Conservation (phyloP, 2,888 invertebrate species). For the Acanthoscelides obtectus region DNA sequence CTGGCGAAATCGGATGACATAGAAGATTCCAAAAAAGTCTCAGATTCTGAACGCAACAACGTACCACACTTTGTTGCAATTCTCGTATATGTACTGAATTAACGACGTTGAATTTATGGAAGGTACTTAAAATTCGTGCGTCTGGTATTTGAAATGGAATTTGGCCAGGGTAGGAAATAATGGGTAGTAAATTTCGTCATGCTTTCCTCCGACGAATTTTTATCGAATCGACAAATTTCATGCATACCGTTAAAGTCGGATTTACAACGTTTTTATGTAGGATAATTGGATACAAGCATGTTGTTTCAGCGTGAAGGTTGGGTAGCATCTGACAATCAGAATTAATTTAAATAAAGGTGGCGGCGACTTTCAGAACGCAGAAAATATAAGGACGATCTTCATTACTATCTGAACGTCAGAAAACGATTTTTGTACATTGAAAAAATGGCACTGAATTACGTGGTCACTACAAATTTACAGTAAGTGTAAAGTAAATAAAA, state of each 20-base stretch:
- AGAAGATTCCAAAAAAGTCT: not conserved
- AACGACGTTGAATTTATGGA: not conserved
- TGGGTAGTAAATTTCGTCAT: not conserved
- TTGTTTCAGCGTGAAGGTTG: not conserved
- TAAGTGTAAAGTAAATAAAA: no score
- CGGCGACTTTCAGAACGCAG: not conserved
- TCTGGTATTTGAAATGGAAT: not conserved
- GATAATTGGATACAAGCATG: not conserved
- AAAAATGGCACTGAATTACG: not conserved
- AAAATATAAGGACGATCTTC: not conserved
- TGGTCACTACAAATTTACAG: no score
- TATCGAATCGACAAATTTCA: not conserved
- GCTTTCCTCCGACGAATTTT: not conserved
- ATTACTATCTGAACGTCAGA: not conserved
- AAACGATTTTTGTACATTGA: not conserved
- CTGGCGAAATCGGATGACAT: no score
- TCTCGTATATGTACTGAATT: not conserved
- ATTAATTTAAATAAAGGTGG: not conserved
- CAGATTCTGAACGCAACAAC: not conserved
- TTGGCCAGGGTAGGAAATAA: not conserved
- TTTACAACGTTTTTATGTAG: not conserved
- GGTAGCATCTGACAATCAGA: not conserved
- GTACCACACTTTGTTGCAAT: not conserved
- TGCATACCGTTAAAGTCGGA: not conserved
- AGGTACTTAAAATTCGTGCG: not conserved